A percentile compares a stretch with the other conserved stretches of the same genome.
Conservation (phyloP, 2,113 vertebrate genomes). For the Oostethus manadensis region DNA sequence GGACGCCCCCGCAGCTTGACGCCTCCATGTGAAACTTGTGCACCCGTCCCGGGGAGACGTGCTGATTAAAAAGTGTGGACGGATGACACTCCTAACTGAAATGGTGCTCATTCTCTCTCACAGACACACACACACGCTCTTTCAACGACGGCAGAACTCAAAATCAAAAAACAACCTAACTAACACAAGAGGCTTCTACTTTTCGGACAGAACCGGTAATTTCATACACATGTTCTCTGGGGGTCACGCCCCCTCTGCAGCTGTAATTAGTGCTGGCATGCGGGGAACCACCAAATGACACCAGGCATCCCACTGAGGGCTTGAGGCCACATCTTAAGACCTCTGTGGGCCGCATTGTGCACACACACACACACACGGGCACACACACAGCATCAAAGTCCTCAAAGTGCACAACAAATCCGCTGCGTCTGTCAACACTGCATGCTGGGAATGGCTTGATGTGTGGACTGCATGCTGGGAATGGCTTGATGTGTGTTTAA, state of each 20-base stretch:
- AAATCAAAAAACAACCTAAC: not conserved
- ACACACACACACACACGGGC: constrained; percentile 21
- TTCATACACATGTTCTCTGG: constrained; percentile 28
- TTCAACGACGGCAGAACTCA: too few species aligned
- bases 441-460: not conserved
- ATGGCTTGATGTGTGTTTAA: not conserved
- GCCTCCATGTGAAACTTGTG: constrained; percentile 19
- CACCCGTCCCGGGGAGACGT: constrained; percentile 1
- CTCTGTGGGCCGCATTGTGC: constrained; percentile 39
- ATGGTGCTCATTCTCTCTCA: too few species aligned
- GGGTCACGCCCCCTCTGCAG: constrained; percentile 19
- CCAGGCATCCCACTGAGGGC: constrained; percentile 22
- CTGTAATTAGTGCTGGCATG: constrained; percentile 46
- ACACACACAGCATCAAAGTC: constrained; percentile 12
- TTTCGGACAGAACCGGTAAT: constrained; percentile 19
- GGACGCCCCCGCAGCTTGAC: not conserved
- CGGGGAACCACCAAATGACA: constrained; percentile 35
- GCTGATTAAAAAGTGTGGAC: not conserved
- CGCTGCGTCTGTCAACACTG: constrained; percentile 30
- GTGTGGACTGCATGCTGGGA: not conserved
- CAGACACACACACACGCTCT: too few species aligned
- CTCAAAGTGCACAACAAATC: constrained; percentile 40
- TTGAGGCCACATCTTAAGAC: constrained; percentile 22
- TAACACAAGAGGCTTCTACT: not conserved
- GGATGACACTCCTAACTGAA: too few species aligned